Conservation (phyloP, 2,113 vertebrate species). For the Triplophysa rosa region DNA sequence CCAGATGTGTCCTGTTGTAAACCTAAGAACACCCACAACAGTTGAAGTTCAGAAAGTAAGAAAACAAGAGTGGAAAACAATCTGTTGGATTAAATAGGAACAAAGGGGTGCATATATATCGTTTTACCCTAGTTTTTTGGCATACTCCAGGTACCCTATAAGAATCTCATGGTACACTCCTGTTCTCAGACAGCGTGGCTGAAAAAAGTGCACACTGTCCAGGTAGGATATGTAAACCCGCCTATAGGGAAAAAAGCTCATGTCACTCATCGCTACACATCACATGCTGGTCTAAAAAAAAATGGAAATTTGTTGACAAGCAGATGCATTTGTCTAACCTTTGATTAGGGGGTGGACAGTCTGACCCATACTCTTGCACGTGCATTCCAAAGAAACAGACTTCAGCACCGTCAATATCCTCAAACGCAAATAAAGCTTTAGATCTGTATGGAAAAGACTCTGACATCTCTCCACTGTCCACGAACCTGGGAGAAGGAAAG, state of each 20-base stretch:
- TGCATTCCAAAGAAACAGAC: slow-evolving; percentile 99
- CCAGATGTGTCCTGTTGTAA: slow-evolving; percentile 97
- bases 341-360: slow-evolving; percentile 97
- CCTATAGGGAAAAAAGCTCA: slow-evolving; percentile 63
- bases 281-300: neutral
- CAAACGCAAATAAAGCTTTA: slow-evolving; percentile 98
- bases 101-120: neutral
- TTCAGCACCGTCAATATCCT: slow-evolving; percentile 95
- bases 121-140: slow-evolving; percentile 91
- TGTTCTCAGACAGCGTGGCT: slow-evolving; percentile 89
- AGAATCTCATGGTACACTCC: slow-evolving; percentile 97
- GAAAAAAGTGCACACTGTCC: slow-evolving; percentile 98
- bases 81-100: too few species aligned
- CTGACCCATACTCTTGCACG: slow-evolving; percentile 96
- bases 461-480: slow-evolving; percentile 96
- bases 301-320: neutral
- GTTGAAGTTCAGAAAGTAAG: neutral
- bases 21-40: slow-evolving; percentile 68
- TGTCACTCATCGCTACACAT: neutral
- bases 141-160: slow-evolving; percentile 96
- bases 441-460: slow-evolving; percentile 97
- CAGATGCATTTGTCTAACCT: slow-evolving; percentile 71
- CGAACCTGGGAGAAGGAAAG: slow-evolving; percentile 79
- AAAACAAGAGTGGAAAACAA: neutral
- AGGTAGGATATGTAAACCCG: slow-evolving; percentile 99